These are phyloP conservation scores for Kryphioiulus occultus DNA, from an alignment of 2,888 invertebrate species.

Conservation along the genomic window DNA sequence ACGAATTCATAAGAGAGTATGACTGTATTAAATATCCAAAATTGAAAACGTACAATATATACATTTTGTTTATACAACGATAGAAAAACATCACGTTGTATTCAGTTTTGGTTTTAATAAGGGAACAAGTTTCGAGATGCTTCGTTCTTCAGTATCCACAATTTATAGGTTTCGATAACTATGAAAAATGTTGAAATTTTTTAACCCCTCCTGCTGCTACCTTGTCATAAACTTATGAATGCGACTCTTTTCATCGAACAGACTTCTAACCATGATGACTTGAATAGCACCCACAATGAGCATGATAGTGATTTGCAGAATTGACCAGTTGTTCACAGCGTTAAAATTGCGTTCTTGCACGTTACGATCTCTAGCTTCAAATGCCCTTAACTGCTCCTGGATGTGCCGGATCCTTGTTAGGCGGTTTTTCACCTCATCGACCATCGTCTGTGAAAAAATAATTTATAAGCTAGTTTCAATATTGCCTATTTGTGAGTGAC, in stretches of 20 bases:
- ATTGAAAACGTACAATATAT: neutral
- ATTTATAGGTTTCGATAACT: neutral
- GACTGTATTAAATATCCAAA: too few species aligned
- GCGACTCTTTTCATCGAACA: constrained; percentile 72
- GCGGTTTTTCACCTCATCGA: constrained; percentile 69
- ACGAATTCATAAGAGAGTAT: too few species aligned
- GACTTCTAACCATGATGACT: constrained; percentile 78
- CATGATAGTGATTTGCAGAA: constrained; percentile 77
- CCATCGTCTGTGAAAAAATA: constrained; percentile 69
- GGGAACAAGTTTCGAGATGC: neutral
- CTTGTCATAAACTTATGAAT: constrained; percentile 57
- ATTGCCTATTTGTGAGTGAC: too few species aligned
- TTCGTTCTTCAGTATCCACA: neutral
- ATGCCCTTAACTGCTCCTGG: constrained; percentile 72
- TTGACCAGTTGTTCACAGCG: constrained; percentile 81
- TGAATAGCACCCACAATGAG: constrained; percentile 73
- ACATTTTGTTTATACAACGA: neutral
- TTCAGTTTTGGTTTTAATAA: neutral
- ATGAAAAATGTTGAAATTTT: neutral
- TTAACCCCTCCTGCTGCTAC: constrained; percentile 22
- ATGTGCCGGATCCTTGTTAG: constrained; percentile 60
- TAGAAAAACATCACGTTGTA: neutral
- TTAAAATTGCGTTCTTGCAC: constrained; percentile 81
- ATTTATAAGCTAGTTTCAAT: neutral
- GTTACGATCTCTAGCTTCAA: constrained; percentile 83